Evolutionary conservation across 2,113 vertebrate genomes (phyloP).

Genomic region (Cyphomyrus discorhynchus): DNA sequence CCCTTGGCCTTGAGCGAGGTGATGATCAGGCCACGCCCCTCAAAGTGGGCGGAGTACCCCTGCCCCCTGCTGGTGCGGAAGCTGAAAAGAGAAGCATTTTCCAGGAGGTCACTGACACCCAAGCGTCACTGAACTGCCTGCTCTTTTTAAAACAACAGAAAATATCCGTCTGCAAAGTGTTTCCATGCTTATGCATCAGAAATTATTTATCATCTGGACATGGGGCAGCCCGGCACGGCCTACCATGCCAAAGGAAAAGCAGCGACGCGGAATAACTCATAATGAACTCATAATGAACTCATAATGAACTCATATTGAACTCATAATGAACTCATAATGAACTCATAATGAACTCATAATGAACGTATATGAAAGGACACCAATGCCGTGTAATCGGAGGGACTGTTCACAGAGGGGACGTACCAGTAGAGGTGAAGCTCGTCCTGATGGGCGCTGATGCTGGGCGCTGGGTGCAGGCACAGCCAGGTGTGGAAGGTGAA

Average conservation of each 20-base stretch:
- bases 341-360: too few relatives aligned
- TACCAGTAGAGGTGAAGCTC: constrained; percentile 97
- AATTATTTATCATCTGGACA: constrained; percentile 45
- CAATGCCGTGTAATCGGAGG: background rate
- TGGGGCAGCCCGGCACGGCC: constrained; percentile 23
- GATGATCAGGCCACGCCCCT: constrained; percentile 89
- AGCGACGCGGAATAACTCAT: background rate
- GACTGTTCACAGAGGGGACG: background rate
- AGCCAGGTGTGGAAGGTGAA: constrained; percentile 99
- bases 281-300: too few relatives aligned
- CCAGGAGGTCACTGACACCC: background rate
- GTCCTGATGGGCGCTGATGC: constrained; percentile 95
- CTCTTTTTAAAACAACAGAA: background rate
- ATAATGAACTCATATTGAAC: too few relatives aligned
- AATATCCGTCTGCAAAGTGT: background rate
- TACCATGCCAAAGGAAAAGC: background rate
- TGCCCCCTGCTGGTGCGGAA: constrained; percentile 95
- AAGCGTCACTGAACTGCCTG: background rate
- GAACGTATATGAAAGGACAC: background rate
- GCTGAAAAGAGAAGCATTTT: constrained; percentile 48
- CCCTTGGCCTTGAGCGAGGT: constrained; percentile 95
- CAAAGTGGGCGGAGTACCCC: constrained; percentile 96
- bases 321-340: too few relatives aligned
- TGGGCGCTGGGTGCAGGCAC: constrained; percentile 92
- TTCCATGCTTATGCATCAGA: constrained; percentile 24